phyloP scores from a whole-genome alignment of 2,888 invertebrate species.

The Glyphotaelius pellucidus region DNA sequence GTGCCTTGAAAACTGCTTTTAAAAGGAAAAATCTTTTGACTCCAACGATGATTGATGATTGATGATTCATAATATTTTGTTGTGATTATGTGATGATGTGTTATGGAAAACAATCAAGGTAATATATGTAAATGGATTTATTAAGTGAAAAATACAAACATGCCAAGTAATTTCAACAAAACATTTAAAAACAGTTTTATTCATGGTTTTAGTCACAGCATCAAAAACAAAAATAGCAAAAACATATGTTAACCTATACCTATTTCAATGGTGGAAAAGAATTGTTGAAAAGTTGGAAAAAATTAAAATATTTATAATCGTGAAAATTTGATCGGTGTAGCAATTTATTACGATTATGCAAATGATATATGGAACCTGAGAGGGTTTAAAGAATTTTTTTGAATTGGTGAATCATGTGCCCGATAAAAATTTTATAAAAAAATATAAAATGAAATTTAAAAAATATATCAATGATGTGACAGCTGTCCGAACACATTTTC shows the following conservation, averaged over 20 bases:
- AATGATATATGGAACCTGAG: neutral
- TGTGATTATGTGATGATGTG: neutral
- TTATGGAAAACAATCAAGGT: neutral
- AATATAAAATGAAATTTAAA: neutral
- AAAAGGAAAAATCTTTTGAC: neutral
- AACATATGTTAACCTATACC: neutral
- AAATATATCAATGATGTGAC: neutral
- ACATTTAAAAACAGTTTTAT: neutral
- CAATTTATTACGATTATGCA: neutral
- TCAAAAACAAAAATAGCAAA: neutral
- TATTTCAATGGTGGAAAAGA: neutral
- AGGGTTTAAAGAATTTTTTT: neutral
- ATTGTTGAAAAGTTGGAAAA: neutral
- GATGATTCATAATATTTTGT: neutral
- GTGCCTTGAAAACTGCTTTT: neutral
- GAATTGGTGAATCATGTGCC: neutral
- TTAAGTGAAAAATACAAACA: neutral
- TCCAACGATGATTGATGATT: neutral
- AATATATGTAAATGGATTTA: neutral
- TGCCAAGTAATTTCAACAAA: neutral
- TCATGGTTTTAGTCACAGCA: neutral
- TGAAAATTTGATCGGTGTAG: neutral
- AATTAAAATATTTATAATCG: neutral
- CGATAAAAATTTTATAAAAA: neutral
- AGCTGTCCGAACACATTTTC: neutral